phyloP scores from a whole-genome alignment of 2,113 vertebrate species.

The Siniperca knerii region DNA sequence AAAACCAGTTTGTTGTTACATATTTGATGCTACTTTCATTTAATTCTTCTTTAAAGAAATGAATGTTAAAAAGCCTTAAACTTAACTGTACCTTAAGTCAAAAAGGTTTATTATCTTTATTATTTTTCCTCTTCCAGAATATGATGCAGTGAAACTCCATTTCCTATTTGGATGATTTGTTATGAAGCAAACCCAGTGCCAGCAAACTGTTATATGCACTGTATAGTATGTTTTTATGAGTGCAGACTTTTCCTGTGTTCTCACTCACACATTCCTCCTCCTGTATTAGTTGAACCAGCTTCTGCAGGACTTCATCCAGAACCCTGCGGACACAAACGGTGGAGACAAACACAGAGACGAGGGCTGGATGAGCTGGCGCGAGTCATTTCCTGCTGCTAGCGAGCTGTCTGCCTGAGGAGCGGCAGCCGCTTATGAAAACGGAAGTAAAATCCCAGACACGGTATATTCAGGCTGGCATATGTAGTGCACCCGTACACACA shows the following conservation, averaged over 20 bases:
- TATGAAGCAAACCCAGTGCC: neutral
- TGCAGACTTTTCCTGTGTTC: neutral
- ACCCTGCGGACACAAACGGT: conserved; percentile 80
- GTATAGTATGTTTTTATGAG: neutral
- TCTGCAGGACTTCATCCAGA: conserved; percentile 90
- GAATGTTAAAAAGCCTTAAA: neutral
- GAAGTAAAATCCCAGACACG: conserved; percentile 45
- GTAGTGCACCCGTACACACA: neutral
- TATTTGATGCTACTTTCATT: neutral
- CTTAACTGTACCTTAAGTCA: too few species aligned
- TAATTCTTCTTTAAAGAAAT: neutral
- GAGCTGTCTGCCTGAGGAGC: conserved; percentile 40
- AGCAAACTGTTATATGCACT: neutral
- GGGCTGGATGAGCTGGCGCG: conserved; percentile 31
- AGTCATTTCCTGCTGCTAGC: conserved; percentile 57
- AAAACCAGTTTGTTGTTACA: neutral
- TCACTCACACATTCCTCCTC: conserved; percentile 92
- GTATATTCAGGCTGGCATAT: conserved; percentile 37
- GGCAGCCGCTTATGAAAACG: conserved; percentile 26
- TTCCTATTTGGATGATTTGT: neutral
- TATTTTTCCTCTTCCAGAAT: neutral
- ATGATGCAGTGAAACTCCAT: neutral
- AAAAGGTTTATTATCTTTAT: neutral
- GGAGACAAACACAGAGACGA: conserved; percentile 37
- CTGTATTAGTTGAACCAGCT: conserved; percentile 90